phyloP scores from a whole-genome alignment of 2,888 invertebrate genomes.

The Prosopocoilus inquinatus region DNA sequence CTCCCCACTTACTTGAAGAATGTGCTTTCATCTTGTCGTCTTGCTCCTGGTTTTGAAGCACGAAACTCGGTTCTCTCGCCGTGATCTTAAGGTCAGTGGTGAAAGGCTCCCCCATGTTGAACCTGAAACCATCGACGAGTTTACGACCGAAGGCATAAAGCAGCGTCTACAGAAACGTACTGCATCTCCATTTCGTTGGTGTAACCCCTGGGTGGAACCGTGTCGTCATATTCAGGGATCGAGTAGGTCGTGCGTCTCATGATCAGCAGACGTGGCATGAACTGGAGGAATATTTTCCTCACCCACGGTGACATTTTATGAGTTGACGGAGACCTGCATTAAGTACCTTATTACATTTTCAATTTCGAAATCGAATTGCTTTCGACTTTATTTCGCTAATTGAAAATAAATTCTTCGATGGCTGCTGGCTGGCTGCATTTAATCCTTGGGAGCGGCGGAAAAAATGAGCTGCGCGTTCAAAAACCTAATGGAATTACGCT shows the following conservation, averaged over 20 bases:
- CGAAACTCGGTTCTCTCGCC: constrained; percentile 49
- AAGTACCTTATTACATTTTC: too few species aligned
- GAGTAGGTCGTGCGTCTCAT: constrained; percentile 89
- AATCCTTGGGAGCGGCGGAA: too few species aligned
- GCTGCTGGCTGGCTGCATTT: too few species aligned
- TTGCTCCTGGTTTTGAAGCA: constrained; percentile 46
- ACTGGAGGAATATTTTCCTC: constrained; percentile 83
- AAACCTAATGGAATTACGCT: too few species aligned
- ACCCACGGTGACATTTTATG: constrained; percentile 93
- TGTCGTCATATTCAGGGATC: constrained; percentile 79
- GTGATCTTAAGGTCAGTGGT: constrained; percentile 50
- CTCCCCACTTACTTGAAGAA: constrained; percentile 45
- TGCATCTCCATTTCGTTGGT: constrained; percentile 81
- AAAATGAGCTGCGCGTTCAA: too few species aligned
- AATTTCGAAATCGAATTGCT: too few species aligned
- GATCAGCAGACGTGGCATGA: constrained; percentile 87
- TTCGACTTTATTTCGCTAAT: too few species aligned
- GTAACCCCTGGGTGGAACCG: constrained; percentile 75
- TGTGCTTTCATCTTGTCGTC: constrained; percentile 52
- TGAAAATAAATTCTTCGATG: too few species aligned
- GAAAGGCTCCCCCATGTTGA: constrained; percentile 49
- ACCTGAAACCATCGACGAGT: constrained; percentile 27
- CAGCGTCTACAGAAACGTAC: constrained; percentile 50
- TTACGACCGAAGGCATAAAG: constrained; percentile 17
- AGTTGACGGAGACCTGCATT: constrained; percentile 83